Evolutionary conservation across 2,113 vertebrate genomes (phyloP), one percentile per base, ranked within the genome.

Genomic region (Oryzias javanicus): DNA sequence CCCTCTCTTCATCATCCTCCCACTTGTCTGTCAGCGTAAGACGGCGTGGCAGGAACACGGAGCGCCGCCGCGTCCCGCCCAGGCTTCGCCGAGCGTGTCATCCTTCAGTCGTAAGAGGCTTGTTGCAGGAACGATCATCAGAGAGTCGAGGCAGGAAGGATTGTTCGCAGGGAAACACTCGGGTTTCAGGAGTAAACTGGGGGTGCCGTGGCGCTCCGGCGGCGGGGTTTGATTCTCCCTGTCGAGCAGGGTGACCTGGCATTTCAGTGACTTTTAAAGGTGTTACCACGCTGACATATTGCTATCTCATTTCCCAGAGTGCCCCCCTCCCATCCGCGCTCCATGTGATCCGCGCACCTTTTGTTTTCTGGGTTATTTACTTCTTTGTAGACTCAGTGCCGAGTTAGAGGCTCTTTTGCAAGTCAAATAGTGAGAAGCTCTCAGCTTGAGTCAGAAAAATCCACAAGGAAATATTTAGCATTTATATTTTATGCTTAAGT

Each of bases 231-330:
- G 85, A 86, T 86, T 89, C 74, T 67, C 49, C 81, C 66, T 72
- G 70, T 71, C 54, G 81, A 87, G 84, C 75, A 74, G 67, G 55
- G 73, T 88, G 90, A 91, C 90, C 91, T 92, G 90, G 85, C 91
- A 92, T 91, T 92, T 92, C 83, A 44, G 62, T 92, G 91, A 91
- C 91, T 92, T 92, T 92, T 92, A 86, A 77, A 89, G 85, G 86
- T 86, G 89, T 82, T 85, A 77, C 82, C 82, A 71, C 40, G 64
- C 66, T 86, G 79, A 85, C 87, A 90, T 81, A 84, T 81, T 78
- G 78, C 70, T 63, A 76, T 80, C 72, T 60, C 70, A 72, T 78
- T 81, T 79, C 78, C 60, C 67, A 63, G 61, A 70, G 56, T 55
- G 24, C 48, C 18, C 47, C 65, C 19, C 42, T 24, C 16, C 7